A percentile compares a stretch with the other conserved stretches of the same genome.
Conservation (phyloP, 2,797 vertebrate species). For the Sparidentex hasta region DNA sequence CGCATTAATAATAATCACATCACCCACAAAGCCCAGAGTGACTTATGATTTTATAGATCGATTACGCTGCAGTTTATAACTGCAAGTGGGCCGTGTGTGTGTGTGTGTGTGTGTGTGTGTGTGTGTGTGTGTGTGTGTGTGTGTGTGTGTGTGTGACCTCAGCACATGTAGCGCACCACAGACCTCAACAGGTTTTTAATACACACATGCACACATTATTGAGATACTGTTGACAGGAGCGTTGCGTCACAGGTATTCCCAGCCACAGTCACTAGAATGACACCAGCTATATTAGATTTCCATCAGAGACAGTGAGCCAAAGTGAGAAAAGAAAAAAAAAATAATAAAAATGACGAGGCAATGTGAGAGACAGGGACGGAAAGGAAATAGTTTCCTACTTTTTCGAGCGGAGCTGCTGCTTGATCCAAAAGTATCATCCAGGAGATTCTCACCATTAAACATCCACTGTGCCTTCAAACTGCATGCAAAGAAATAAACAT, state of each 20-base stretch:
- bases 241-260: constrained; percentile 8
- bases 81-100: constrained; percentile 17
- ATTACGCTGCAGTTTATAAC: constrained; percentile 57
- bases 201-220: constrained; percentile 1
- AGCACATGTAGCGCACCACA: neutral
- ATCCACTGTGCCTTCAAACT: neutral
- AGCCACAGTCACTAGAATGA: constrained; percentile 8
- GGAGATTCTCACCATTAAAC: neutral
- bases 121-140: neutral
- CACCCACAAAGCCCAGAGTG: constrained; percentile 48
- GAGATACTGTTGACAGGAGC: constrained; percentile 20
- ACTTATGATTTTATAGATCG: constrained; percentile 62
- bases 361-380: neutral
- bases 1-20: constrained; percentile 67
- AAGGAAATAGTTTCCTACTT: neutral
- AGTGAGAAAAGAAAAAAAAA: neutral
- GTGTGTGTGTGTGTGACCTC: constrained; percentile 13
- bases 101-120: constrained; percentile 13
- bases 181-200: neutral
- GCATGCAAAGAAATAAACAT: neutral
- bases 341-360: neutral
- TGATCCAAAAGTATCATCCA: constrained; percentile 5
- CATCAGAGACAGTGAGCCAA: neutral
- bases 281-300: constrained; percentile 15
- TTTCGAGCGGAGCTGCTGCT: neutral